Conservation (phyloP, 2,888 invertebrate genomes). For the Venustoraphidia nigricollis region DNA sequence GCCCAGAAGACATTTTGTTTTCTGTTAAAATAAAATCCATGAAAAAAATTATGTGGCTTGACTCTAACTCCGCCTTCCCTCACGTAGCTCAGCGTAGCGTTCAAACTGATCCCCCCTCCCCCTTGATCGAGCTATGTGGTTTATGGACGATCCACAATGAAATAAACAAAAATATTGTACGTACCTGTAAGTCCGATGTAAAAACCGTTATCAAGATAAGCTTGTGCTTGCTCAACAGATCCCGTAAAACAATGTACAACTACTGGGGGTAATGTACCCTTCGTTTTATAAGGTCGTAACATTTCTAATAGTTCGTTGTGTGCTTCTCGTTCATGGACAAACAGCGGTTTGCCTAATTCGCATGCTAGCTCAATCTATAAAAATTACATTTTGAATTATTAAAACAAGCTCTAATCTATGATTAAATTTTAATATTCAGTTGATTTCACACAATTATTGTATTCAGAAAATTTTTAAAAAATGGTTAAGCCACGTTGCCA, state of each 20-base stretch:
- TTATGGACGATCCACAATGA: no score
- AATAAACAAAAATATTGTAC: constrained; percentile 21
- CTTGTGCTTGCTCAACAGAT: constrained; percentile 64
- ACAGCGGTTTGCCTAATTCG: constrained; percentile 69
- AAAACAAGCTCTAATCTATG: not conserved
- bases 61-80: no score
- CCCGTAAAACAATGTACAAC: constrained; percentile 89
- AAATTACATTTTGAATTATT: constrained; percentile 3
- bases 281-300: constrained; percentile 31
- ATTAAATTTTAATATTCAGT: not conserved
- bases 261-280: constrained; percentile 50
- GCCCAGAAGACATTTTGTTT: no score
- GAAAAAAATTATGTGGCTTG: no score
- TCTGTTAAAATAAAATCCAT: no score
- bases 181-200: constrained; percentile 72
- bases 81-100: no score
- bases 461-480: no score
- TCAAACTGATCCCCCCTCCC: no score
- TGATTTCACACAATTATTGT: not conserved
- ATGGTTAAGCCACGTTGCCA: no score
- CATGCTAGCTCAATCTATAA: constrained; percentile 69
- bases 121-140: no score
- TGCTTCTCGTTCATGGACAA: constrained; percentile 86
- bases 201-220: constrained; percentile 72
- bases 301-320: constrained; percentile 72